Conservation (phyloP, 2,113 vertebrate species). For the Fregetta grallaria region DNA sequence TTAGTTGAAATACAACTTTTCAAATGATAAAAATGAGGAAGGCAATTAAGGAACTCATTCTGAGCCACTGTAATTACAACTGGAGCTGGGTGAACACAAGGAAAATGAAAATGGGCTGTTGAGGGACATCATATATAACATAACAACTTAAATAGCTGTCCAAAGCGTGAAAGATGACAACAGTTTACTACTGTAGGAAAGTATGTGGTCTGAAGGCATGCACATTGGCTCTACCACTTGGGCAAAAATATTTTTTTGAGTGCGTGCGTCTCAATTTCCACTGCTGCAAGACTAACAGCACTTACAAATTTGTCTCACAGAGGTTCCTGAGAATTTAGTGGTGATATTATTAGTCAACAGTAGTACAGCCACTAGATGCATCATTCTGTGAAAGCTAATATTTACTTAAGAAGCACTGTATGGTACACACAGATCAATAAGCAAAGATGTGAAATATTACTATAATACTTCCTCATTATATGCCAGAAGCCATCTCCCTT, state of each 20-base stretch:
- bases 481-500: not conserved
- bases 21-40: not conserved
- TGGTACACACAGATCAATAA: not conserved
- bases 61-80: not conserved
- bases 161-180: not conserved
- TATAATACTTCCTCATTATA: not conserved
- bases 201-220: not conserved
- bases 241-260: not conserved
- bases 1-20: not conserved
- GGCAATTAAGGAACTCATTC: not conserved
- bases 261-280: not conserved
- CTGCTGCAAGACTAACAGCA: not conserved
- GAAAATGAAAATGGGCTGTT: not conserved
- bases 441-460: not conserved
- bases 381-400: not conserved
- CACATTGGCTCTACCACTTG: not conserved
- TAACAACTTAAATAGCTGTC: not conserved
- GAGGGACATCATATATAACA: not conserved
- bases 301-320: not conserved
- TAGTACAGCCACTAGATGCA: not conserved
- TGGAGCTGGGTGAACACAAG: not conserved
- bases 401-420: not conserved
- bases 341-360: not conserved
- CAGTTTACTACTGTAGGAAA: not conserved
- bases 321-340: not conserved